Evolutionary conservation across 2,113 vertebrate genomes (phyloP), one percentile per base, ranked within the genome.

Genomic region (Chaetodon auriga): DNA sequence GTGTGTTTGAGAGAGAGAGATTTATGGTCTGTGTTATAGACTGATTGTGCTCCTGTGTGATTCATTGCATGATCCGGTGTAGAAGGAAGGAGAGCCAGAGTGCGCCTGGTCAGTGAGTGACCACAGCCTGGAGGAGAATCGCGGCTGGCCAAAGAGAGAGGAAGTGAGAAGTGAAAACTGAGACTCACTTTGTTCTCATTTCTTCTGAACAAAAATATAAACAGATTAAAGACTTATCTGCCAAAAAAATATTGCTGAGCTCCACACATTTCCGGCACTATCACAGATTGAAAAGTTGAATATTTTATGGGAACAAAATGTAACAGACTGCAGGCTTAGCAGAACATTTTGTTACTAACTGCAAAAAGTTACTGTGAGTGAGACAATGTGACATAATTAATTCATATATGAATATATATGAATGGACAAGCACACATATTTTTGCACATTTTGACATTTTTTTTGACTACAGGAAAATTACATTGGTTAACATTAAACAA

Each of bases 1-100:
- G 46, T 15, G 46, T 15, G 46, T 13, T n/a, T 23, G 54, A 45
- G 15, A 23, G 76, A 49, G 66, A 43, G 75, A 85, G 86, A 89
- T 89, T 86, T 83, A 84, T 84, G 64, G 73, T 63, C 54, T 65
- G 53, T 64, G 72, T 78, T 89, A 86, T 86, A 81, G 73, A 77
- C 61, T 84, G 85, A 79, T 81, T 82, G 81, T 83, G 80, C 62
- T 69, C 25, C 76, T 73, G 74, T 63, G 74, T 85, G 77, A 90
- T 85, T 88, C 74, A 86, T 85, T 78, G 55, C 70, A 86, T 66
- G 77, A 64, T 80, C 72, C 2, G 2, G 55, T 66, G 23, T 15
- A 19, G 60, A 61, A 82, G 46, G 41, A 61, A 4, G 15, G 35
- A 69, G 51, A 43, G 35, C 23, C 14, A 7, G 68, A 45, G 51